Conservation (phyloP, 1,140 invertebrate genomes). For the Vanessa tameamea region DNA sequence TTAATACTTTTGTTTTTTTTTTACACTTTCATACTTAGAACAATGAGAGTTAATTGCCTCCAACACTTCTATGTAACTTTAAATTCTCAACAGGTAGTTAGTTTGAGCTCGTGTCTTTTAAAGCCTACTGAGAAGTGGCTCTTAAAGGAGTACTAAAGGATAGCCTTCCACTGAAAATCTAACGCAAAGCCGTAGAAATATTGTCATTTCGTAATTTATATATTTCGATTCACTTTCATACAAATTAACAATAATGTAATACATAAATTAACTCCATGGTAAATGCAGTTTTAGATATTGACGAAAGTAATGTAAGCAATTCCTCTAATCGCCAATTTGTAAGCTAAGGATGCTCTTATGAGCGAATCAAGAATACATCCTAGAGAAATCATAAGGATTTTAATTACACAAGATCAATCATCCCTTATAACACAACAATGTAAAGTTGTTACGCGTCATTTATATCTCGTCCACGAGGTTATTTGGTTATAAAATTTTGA, state of each 20-base stretch:
- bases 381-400: too few species aligned
- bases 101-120: constrained; percentile 37
- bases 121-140: constrained; percentile 50
- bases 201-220: not conserved
- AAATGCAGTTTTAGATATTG: too few species aligned
- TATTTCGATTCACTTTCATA: not conserved
- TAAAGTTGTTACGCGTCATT: too few species aligned
- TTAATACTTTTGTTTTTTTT: not conserved
- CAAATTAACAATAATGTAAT: not conserved
- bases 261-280: too few species aligned
- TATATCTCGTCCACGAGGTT: too few species aligned
- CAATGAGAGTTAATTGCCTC: constrained; percentile 32
- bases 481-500: too few species aligned
- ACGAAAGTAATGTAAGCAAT: too few species aligned
- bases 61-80: constrained; percentile 32
- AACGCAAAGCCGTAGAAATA: not conserved
- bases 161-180: not conserved
- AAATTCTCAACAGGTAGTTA: constrained; percentile 32
- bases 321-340: too few species aligned
- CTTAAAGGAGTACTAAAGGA: constrained; percentile 61
- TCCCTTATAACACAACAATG: too few species aligned
- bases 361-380: too few species aligned
- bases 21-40: constrained; percentile 22
- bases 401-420: too few species aligned
- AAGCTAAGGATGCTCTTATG: too few species aligned